These are phyloP conservation scores for Penaeus vannamei DNA, from an alignment of 1,140 invertebrate species.

Conservation along the genomic window DNA sequence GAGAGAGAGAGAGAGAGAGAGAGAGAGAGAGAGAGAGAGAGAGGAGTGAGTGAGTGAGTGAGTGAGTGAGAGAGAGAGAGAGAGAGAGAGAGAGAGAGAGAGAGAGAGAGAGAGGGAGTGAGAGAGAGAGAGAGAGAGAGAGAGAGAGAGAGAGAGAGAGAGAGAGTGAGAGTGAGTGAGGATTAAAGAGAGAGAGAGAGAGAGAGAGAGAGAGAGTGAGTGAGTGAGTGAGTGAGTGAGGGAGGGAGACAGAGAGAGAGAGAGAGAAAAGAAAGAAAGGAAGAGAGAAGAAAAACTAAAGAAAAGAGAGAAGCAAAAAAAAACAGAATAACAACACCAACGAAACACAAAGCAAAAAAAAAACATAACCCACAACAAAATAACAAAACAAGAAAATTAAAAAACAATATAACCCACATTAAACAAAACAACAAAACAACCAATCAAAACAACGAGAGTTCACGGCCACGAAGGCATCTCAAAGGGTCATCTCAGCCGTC, in stretches of 20 bases:
- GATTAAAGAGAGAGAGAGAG: background rate
- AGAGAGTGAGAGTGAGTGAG: no score
- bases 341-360: no score
- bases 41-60: conserved; percentile 2
- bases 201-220: background rate
- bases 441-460: no score
- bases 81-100: background rate
- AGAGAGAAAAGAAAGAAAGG: background rate
- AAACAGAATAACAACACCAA: background rate
- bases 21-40: background rate
- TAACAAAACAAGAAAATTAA: no score
- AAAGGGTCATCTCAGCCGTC: no score
- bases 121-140: conserved; percentile 25
- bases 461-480: no score
- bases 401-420: no score
- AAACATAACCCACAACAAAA: no score
- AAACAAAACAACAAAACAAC: no score
- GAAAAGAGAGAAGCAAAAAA: background rate
- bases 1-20: background rate
- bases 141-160: background rate
- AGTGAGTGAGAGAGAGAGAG: background rate
- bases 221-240: background rate
- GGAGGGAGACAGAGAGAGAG: background rate
- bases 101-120: background rate
- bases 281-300: background rate